A percentile compares a stretch with the other conserved stretches of the same genome.
These are phyloP conservation scores for Smittia sp. DNA, from an alignment of 2,888 invertebrate genomes.

Conservation along the genomic window DNA sequence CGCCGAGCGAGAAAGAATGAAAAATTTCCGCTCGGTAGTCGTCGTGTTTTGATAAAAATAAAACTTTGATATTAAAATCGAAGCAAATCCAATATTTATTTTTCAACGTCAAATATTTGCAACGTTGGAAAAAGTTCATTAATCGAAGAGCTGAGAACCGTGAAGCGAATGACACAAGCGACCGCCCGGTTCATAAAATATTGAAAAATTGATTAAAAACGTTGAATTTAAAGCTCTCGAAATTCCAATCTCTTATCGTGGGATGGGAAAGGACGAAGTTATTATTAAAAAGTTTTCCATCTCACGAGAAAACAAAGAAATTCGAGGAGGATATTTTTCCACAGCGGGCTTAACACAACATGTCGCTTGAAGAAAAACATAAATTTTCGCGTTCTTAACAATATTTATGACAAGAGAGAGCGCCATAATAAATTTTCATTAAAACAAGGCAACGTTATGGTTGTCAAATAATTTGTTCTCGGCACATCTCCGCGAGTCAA, in stretches of 20 bases:
- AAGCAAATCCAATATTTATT: conserved; percentile 3
- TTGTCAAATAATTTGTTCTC: conserved; percentile 4
- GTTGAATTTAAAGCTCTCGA: too few species aligned
- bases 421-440: conserved; percentile 8
- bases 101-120: not conserved
- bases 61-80: conserved; percentile 12
- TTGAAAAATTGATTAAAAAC: too few species aligned
- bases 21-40: not conserved
- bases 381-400: not conserved
- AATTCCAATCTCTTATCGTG: too few species aligned
- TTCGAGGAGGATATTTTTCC: not conserved
- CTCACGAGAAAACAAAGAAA: too few species aligned
- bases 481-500: not conserved
- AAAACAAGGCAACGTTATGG: not conserved
- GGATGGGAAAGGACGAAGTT: not conserved
- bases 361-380: not conserved
- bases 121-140: not conserved
- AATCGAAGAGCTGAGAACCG: not conserved
- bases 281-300: not conserved
- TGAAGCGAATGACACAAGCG: too few species aligned
- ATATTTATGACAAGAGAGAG: not conserved
- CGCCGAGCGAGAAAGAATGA: too few species aligned
- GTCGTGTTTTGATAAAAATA: not conserved
- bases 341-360: conserved; percentile 12
- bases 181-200: too few species aligned